These are phyloP conservation scores for Apis cerana DNA, from an alignment of 1,140 invertebrate genomes.

Conservation along the genomic window DNA sequence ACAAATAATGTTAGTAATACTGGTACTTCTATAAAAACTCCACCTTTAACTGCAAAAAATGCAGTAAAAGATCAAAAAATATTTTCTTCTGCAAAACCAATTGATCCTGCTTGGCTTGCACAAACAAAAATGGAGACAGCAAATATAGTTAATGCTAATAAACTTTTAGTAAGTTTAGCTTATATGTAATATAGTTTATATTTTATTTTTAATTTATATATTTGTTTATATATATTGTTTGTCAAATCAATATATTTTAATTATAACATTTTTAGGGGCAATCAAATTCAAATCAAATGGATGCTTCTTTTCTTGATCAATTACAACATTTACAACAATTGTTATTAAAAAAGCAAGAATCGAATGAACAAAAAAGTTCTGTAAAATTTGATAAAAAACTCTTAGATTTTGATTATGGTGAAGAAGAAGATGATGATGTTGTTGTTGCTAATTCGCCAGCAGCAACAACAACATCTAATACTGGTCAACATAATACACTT, in stretches of 20 bases:
- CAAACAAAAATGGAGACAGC: constrained; percentile 79
- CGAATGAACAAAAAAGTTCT: constrained; percentile 75
- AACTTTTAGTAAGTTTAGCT: constrained; percentile 65
- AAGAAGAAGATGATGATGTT: constrained; percentile 89
- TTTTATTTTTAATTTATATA: background rate
- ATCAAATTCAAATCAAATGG: constrained; percentile 74
- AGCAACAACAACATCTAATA: constrained; percentile 60
- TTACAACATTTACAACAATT: constrained; percentile 84
- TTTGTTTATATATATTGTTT: background rate
- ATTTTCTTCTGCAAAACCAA: constrained; percentile 76
- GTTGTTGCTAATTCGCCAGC: constrained; percentile 74
- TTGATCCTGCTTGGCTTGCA: constrained; percentile 79
- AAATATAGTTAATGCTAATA: constrained; percentile 77
- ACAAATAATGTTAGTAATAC: constrained; percentile 72
- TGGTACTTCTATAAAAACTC: constrained; percentile 73
- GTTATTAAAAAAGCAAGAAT: constrained; percentile 81
- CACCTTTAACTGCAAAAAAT: constrained; percentile 74
- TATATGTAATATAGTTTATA: background rate
- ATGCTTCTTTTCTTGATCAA: constrained; percentile 81
- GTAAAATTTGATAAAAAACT: constrained; percentile 89
- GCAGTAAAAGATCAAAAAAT: constrained; percentile 77
- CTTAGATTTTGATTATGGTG: constrained; percentile 92
- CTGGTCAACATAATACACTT: constrained; percentile 70
- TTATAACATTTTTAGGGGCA: constrained; percentile 67
- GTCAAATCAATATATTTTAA: constrained; percentile 10